These are phyloP conservation scores for Chiropotes sagulatus DNA, from an alignment of 2,797 vertebrate species.

Conservation along the genomic window DNA sequence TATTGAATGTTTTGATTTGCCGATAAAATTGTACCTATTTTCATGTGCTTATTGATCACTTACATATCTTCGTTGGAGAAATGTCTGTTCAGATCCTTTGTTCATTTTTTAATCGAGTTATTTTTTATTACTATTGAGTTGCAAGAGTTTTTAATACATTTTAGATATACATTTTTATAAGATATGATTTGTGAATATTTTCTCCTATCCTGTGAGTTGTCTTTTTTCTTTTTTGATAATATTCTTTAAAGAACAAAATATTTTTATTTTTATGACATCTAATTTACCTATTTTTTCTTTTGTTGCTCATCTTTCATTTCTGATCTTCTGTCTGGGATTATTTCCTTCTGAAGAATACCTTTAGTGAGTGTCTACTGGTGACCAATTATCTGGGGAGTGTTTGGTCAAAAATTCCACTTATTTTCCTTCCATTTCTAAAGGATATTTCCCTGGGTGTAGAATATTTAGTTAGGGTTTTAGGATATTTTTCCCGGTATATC, in stretches of 20 bases:
- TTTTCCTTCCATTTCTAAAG: neutral
- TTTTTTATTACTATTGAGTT: neutral
- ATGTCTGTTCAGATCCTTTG: neutral
- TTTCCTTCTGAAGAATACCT: neutral
- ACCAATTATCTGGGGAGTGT: neutral
- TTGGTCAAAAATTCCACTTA: neutral
- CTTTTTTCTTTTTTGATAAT: neutral
- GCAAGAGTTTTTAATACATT: neutral
- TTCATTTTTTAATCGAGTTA: neutral
- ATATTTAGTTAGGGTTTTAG: neutral
- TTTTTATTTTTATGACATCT: neutral
- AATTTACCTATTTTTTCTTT: neutral
- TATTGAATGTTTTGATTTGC: neutral
- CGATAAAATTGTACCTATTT: neutral
- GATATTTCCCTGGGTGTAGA: neutral
- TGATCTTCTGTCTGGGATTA: neutral
- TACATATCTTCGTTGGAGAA: neutral
- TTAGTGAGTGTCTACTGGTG: neutral
- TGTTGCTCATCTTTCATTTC: neutral
- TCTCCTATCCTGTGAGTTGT: neutral
- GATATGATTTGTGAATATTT: neutral
- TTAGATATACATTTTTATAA: neutral
- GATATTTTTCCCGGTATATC: neutral
- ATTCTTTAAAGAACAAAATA: neutral
- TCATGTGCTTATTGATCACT: neutral